These are phyloP conservation scores for Galaxias olidus DNA, from an alignment of 2,797 vertebrate species.

Conservation along the genomic window DNA sequence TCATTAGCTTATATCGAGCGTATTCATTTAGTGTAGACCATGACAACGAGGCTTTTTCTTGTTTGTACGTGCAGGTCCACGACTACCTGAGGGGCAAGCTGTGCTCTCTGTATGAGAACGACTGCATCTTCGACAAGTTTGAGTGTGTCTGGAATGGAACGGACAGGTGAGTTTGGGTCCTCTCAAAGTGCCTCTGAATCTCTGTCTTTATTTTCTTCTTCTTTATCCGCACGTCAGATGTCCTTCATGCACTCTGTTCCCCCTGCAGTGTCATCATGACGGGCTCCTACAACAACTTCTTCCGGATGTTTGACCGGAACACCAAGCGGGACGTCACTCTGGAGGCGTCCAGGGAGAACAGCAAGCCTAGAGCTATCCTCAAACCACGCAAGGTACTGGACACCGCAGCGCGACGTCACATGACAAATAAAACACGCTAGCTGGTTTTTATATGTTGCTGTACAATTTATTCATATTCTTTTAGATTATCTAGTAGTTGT, in stretches of 20 bases:
- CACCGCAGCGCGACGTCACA: no score
- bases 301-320: slow-evolving; percentile 92
- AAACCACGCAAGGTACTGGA: slow-evolving; percentile 86
- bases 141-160: slow-evolving; percentile 99
- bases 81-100: slow-evolving; percentile 97
- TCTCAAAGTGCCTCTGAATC: background rate
- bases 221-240: background rate
- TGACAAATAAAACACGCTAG: no score
- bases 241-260: background rate
- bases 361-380: slow-evolving; percentile 89
- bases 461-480: no score
- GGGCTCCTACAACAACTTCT: slow-evolving; percentile 97
- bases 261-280: slow-evolving; percentile 89
- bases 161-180: slow-evolving; percentile 84
- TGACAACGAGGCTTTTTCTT: background rate
- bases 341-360: slow-evolving; percentile 93
- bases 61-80: slow-evolving; percentile 80
- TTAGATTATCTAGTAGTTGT: no score
- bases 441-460: no score
- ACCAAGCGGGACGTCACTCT: slow-evolving; percentile 86
- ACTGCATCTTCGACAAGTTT: slow-evolving; percentile 99
- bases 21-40: background rate
- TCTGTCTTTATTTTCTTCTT: background rate
- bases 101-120: slow-evolving; percentile 97
- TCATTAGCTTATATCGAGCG: background rate